Conservation (phyloP, 2,888 invertebrate species). For the Megalurothrips usitatus region DNA sequence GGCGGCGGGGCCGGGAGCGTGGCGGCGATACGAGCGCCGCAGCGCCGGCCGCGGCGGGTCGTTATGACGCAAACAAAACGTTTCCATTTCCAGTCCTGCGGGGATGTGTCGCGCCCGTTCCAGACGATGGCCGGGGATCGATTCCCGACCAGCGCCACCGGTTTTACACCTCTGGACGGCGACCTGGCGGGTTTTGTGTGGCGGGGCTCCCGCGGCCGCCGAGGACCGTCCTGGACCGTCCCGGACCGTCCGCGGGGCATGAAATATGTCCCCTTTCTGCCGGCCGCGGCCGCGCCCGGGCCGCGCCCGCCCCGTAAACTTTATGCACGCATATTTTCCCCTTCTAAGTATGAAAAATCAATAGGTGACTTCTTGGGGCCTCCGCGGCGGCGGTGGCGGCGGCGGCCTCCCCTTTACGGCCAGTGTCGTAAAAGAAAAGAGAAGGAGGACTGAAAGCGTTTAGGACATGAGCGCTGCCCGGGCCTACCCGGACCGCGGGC, state of each 20-base stretch:
- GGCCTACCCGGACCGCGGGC: neutral
- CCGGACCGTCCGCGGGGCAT: neutral
- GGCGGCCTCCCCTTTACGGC: neutral
- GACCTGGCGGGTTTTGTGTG: too few species aligned
- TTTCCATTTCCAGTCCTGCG: neutral
- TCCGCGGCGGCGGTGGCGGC: too few species aligned
- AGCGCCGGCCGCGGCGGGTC: neutral
- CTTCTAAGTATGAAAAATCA: conserved; percentile 19
- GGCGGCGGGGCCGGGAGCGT: neutral
- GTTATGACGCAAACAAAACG: neutral
- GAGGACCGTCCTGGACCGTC: too few species aligned
- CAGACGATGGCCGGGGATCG: neutral
- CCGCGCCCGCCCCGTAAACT: neutral
- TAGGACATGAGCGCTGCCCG: neutral
- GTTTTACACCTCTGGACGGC: neutral
- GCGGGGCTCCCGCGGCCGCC: too few species aligned
- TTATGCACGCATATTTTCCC: conserved; percentile 23
- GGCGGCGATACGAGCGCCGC: neutral
- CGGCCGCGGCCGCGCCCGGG: too few species aligned
- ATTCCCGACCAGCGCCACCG: neutral
- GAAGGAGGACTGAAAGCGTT: neutral
- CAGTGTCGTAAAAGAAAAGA: neutral
- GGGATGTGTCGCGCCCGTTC: neutral
- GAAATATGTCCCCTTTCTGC: conserved; percentile 13
- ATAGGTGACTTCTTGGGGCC: conserved; percentile 15